Base-by-base conservation (phyloP, 2,888 invertebrate genomes). In the Netelia inedita region DNA sequence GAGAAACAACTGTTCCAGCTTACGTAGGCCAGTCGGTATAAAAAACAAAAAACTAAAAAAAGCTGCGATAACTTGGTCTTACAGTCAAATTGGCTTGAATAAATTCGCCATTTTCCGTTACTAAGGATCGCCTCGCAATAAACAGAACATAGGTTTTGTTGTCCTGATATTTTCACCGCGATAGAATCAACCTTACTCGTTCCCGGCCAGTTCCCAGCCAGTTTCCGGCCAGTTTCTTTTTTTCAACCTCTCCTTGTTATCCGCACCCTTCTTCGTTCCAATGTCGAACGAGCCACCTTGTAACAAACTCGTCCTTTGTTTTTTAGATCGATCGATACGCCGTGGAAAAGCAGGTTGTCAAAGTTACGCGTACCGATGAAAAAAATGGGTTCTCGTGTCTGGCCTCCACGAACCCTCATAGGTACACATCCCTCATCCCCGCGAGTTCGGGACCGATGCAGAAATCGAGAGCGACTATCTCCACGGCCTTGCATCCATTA, bases 401-500 rank as follows among this genome's bases (percentile, higher is more conserved):
- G 1, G 21, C 10, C 5, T 6, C 14, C 1, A 11, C 46, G 46
- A 50, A 11, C 65, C 16, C 9, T 21, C 21, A 21, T 43, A n/a
- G n/a, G n/a, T n/a, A 28, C 28, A 28, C 28, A 35, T 35, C 65
- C 50, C 19, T 61, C n/a, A 23, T 14, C 1, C 28, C 43, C 23
- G 43, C 21, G 76, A 21, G 41, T 41, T 65, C 19, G 65, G n/a
- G 50, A 61, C 19, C 6, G 10, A 43, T 55, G 28, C 43, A 8
- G 10, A 69, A 69, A 23, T 69, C 53, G 50, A 69, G 59, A 10
- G 68, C 23, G 53, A 41, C 11, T 57, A 21, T 43, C 43, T 28
- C 21, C 28, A 68, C 68, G 57, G 68, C 23, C 46, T 68, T 19
- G 53, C 53, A 53, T 76, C 66, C 66, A 78, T 78, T 50, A 53